Evolutionary conservation across 2,888 invertebrate genomes (phyloP).

Genomic region (Synergus japonicus): DNA sequence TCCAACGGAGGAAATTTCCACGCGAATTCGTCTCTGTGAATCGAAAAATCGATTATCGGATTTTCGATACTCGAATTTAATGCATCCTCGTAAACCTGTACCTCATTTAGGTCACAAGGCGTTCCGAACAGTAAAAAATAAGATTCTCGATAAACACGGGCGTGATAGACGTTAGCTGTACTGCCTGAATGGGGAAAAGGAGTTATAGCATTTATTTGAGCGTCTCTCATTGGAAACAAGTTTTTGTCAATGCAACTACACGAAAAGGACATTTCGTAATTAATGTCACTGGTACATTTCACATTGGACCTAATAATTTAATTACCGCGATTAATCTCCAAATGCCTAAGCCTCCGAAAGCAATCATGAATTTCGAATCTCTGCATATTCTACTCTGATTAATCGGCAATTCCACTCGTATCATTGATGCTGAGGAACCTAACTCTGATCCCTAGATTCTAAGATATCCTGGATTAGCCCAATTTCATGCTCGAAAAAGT

Average conservation of each 20-base stretch:
- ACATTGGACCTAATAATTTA: background rate
- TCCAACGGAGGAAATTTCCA: slow-evolving; percentile 44
- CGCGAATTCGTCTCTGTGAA: slow-evolving; percentile 35
- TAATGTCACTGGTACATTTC: background rate
- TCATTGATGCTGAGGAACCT: slow-evolving; percentile 37
- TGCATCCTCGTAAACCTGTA: slow-evolving; percentile 29
- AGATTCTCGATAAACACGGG: slow-evolving; percentile 16
- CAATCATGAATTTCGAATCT: slow-evolving; percentile 18
- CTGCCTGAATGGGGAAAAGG: background rate
- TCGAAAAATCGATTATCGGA: slow-evolving; percentile 45
- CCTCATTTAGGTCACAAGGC: slow-evolving; percentile 55
- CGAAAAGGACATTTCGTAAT: background rate
- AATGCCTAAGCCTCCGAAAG: background rate
- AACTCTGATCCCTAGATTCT: slow-evolving; percentile 46
- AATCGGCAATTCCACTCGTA: slow-evolving; percentile 10
- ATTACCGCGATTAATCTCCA: background rate
- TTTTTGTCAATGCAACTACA: background rate
- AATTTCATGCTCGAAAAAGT: slow-evolving; percentile 65
- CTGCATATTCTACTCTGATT: background rate
- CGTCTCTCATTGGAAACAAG: background rate
- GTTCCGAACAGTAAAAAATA: slow-evolving; percentile 45
- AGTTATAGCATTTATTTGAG: background rate
- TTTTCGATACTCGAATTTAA: slow-evolving; percentile 52
- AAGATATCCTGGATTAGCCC: slow-evolving; percentile 64
- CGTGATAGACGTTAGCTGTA: background rate